Evolutionary conservation across 2,888 invertebrate genomes (phyloP), one percentile per base, ranked within the genome.

Genomic region (Aspidiotus destructor): DNA sequence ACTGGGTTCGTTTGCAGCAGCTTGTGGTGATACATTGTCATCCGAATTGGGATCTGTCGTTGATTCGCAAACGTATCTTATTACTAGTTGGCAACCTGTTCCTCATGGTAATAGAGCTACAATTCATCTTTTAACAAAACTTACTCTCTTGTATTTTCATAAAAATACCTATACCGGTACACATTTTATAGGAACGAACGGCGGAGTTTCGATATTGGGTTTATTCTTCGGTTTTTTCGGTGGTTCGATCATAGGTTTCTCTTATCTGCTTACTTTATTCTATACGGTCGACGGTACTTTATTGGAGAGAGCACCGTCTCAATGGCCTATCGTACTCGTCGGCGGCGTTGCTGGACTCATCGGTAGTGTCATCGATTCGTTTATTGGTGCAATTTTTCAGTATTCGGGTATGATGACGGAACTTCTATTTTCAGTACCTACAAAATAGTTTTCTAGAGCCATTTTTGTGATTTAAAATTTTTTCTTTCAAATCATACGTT

Each of bases 21-120:
- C 90, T 13, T 89, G 89, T 75, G 93, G 92, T 0, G 94, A 94
- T 75, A 94, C 93, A 0, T 91, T 91, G 88, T 89, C 93, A 60
- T 92, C 92, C 52, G 94, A 94, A 79, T 77, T 94, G 16, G 93
- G 92, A 1, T 82, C 87, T 44, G 92, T 89, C 0, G 76, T 89
- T 7, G 79, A 77, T 41, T 78, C 82, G 0, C 83, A 88, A 71
- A 92, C 92, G 7, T 80, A 85, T 72, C 82, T 93, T 7, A 85
- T 93, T 44, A 91, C 91, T 10, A 83, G 83, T 16, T 81, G 86
- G 72, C 81, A 83, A 73, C 82, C 78, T 73, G 93, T 94, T 2
- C 93, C 92, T 1, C 84, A 82, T 79, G 86, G 84, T 84, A 76
- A 72, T 70, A 64, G 5, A 40, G 41, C 52, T n/a, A 11, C n/a